phyloP scores from a whole-genome alignment of 2,113 vertebrate species.

The Mustelus asterias region DNA sequence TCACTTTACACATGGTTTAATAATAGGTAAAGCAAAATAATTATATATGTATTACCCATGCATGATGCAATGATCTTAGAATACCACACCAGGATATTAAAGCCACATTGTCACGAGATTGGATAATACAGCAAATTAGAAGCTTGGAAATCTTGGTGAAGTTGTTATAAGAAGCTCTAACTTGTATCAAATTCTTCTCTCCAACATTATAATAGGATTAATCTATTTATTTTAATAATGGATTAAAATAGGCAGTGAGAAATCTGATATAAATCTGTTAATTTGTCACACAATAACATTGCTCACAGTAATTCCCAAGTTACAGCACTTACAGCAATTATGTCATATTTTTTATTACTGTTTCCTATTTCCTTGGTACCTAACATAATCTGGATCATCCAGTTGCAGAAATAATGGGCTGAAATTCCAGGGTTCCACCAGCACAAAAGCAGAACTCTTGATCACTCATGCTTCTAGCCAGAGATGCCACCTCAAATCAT shows the following conservation, averaged over 20 bases:
- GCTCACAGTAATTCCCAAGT: background rate
- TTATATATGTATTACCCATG: background rate
- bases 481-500: background rate
- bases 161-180: background rate
- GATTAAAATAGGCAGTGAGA: background rate
- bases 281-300: background rate
- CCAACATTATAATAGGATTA: background rate
- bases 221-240: slow-evolving; percentile 2
- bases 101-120: background rate
- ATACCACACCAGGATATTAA: no score
- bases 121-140: background rate
- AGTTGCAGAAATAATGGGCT: background rate
- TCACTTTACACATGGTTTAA: background rate
- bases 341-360: background rate
- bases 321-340: background rate
- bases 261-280: background rate
- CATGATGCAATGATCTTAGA: background rate
- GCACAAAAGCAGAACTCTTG: background rate
- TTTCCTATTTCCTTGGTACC: background rate
- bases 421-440: background rate
- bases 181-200: background rate
- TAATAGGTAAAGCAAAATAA: background rate
- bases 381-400: background rate
- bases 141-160: background rate
- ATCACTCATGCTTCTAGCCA: background rate